Percentiles rank a stretch among this genome's conserved stretches.
Conservation (phyloP, 2,797 vertebrate genomes). For the Sardinella longiceps region DNA sequence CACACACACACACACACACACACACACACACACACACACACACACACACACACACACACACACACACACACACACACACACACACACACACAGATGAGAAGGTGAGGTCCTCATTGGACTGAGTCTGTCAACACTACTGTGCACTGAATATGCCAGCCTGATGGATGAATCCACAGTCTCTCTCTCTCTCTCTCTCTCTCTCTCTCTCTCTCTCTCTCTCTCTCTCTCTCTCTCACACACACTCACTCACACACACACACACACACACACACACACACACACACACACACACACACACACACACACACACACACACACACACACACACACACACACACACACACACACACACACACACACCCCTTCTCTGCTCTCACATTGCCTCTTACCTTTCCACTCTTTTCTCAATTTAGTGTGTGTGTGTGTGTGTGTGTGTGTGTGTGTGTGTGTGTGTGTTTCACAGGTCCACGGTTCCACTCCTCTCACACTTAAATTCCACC, state of each 20-base stretch:
- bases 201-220: constrained; percentile 29
- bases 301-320: too few relatives aligned
- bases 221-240: not conserved
- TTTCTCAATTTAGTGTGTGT: not conserved
- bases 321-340: too few relatives aligned
- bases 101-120: not conserved
- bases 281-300: not conserved
- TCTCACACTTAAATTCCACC: not conserved
- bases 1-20: not conserved
- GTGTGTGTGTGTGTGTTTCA: not conserved
- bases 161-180: not conserved
- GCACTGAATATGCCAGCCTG: constrained; percentile 17
- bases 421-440: too few relatives aligned
- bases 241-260: not conserved
- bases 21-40: not conserved
- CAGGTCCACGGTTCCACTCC: not conserved
- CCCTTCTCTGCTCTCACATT: not conserved
- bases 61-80: constrained; percentile 9
- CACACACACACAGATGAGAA: not conserved
- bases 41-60: not conserved
- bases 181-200: constrained; percentile 20
- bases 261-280: too few relatives aligned
- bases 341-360: not conserved
- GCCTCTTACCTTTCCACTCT: not conserved
- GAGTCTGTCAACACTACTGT: not conserved